Evolutionary conservation across 2,888 invertebrate species (phyloP), one percentile per base, ranked within the genome.

Genomic region (Sacculina carcini): DNA sequence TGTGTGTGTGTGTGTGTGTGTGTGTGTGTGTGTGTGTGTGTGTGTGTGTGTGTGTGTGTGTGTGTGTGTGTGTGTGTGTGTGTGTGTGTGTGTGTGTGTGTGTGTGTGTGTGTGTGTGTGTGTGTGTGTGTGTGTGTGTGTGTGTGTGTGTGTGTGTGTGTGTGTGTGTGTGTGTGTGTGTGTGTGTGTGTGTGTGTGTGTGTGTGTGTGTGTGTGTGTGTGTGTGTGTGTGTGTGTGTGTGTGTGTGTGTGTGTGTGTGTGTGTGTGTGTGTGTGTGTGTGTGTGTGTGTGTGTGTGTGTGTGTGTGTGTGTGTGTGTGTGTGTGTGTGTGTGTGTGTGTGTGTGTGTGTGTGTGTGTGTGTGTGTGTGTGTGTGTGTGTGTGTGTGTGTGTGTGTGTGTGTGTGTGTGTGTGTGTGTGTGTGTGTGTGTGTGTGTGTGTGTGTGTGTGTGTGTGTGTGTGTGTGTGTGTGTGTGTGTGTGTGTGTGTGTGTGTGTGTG

Each of bases 31-130:
- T 48, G 32, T 48, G 32, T 48, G 32, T 48, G 32, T 48, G 32
- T 48, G 32, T 48, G 32, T 48, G 32, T 48, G 32, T 48, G 32
- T 48, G 32, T 48, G 32, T 48, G 32, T 48, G 32, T 34, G n/a
- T 34, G 32, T 48, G 16, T 48, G 31, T 48, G 32, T 48, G 32
- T 48, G 32, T 48, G 32, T 48, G 31, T 48, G 32, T 48, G 32
- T 48, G n/a, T 48, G 19, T 48, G 32, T 48, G 19, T 48, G 32
- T 48, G 32, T 34, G 19, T 48, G n/a, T 48, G 32, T 48, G 16
- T 29, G 32, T 48, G 16, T 31, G 32, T 29, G 31, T 36, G 3
- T 48, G 26, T 48, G 9, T 48, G 31, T 31, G 31, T 31, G 31
- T 48, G 31, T 36, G 31, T 48, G 31, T 48, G 31, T 36, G 31